A percentile compares a stretch with the other conserved stretches of the same genome.
Conservation (phyloP, 2,797 vertebrate species). For the Poecilia picta region DNA sequence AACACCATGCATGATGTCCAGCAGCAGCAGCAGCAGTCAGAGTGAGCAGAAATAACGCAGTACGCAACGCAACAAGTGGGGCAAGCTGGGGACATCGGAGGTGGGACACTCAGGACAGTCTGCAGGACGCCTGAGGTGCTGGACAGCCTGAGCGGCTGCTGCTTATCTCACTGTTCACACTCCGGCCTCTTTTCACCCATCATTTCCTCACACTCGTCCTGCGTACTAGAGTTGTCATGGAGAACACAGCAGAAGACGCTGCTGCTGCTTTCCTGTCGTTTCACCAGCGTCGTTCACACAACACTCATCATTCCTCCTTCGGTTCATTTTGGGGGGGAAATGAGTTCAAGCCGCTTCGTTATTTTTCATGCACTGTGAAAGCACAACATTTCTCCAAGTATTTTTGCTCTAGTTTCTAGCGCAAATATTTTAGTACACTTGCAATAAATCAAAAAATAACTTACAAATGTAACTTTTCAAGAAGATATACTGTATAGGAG, state of each 20-base stretch:
- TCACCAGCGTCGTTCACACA: background rate
- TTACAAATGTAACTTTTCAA: background rate
- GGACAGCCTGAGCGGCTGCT: slow-evolving; percentile 6
- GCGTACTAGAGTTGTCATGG: slow-evolving; percentile 26
- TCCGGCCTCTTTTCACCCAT: slow-evolving; percentile 50
- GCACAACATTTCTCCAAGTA: too few species aligned
- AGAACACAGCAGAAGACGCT: background rate
- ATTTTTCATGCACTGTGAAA: background rate
- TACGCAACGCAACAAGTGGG: background rate
- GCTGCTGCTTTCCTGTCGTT: background rate
- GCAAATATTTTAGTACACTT: background rate
- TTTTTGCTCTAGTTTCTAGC: too few species aligned
- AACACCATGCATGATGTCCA: too few species aligned
- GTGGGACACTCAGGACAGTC: background rate
- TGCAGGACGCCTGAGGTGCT: background rate
- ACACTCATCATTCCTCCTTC: background rate
- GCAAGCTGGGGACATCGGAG: too few species aligned
- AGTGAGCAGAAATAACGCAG: background rate
- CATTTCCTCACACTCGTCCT: slow-evolving; percentile 66
- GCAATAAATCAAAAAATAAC: background rate
- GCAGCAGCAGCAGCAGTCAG: background rate
- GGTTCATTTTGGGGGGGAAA: background rate
- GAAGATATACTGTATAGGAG: too few species aligned
- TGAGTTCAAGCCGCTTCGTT: background rate
- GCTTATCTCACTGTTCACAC: slow-evolving; percentile 60